Evolutionary conservation across 1,140 invertebrate genomes (phyloP).

Genomic region (Atta colombica): DNA sequence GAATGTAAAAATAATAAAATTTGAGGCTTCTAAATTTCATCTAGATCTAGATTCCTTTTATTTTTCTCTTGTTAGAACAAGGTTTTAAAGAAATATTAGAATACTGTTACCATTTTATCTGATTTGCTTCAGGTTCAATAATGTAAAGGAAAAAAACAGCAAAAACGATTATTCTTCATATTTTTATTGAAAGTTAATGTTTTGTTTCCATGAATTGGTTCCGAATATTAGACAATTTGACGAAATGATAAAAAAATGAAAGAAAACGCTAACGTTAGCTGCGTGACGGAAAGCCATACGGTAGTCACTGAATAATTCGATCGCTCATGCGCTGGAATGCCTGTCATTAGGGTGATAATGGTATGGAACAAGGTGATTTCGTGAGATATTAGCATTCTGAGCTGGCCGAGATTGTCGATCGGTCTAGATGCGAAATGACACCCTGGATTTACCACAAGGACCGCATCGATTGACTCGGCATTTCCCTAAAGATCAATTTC

Average conservation of each 20-base stretch:
- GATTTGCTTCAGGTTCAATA: background rate
- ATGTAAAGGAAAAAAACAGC: background rate
- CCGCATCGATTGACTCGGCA: conserved; percentile 17
- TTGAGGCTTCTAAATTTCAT: too few relatives aligned
- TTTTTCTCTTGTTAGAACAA: too few relatives aligned
- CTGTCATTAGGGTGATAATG: conserved; percentile 68
- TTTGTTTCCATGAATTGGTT: conserved; percentile 7
- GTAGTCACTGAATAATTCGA: conserved; percentile 37
- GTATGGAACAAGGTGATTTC: conserved; percentile 49
- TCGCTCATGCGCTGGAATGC: conserved; percentile 39
- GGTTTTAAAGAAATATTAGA: too few relatives aligned
- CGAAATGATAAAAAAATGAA: background rate
- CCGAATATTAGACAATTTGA: background rate
- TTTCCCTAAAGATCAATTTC: conserved; percentile 53
- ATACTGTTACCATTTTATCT: too few relatives aligned
- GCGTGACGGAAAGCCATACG: conserved; percentile 44
- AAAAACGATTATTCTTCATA: background rate
- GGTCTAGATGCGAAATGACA: conserved; percentile 41
- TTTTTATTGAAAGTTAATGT: conserved; percentile 4
- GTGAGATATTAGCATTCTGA: conserved; percentile 52
- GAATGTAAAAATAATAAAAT: too few relatives aligned
- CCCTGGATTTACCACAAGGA: conserved; percentile 43
- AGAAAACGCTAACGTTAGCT: conserved; percentile 14
- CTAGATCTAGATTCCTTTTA: too few relatives aligned
- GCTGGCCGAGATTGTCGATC: conserved; percentile 45